Evolutionary conservation across 2,888 invertebrate species (phyloP), one percentile per base, ranked within the genome.

Genomic region (Acleris holmiana): DNA sequence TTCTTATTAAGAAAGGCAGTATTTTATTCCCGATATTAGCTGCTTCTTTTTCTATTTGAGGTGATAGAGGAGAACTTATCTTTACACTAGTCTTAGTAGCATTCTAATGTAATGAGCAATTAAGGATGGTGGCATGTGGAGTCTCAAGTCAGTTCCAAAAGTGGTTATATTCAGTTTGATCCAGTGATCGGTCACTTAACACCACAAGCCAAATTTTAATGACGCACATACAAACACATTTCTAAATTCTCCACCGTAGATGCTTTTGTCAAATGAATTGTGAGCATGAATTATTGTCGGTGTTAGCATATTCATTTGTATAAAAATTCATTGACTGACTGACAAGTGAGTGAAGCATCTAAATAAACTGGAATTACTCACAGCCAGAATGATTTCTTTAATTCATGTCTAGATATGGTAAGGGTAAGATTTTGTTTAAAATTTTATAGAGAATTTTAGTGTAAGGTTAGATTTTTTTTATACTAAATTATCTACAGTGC

Each of bases 361-460:
- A 89, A 89, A 86, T 68, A 79, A 89, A 84, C 75, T 80, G 82
- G 82, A 88, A 85, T 78, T 83, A 80, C 82, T 91, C 92, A 92
- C 92, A 92, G 92, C 92, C 92, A 88, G 91, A 88, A 92, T 92
- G 91, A 92, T 91, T 90, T 84, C 85, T 79, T 83, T 86, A 86
- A 79, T 85, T 85, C 86, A 80, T 83, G 86, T 85, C 84, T 87
- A 91, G 88, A 89, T 89, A 91, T 90, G 89, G 83, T 87, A 86
- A 74, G 86, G 84, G 80, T 88, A 86, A 82, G 82, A 80, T 79
- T 74, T 76, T 81, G 73, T 73, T 35, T 75, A 78, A 80, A 76
- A 78, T 78, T 83, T 83, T 83, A 83, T 79, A 82, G 73, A 76
- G 72, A 77, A 72, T 73, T 80, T 80, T 80, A 76, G 78, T 84